phyloP scores from a whole-genome alignment of 2,113 vertebrate genomes.

The Blennius ocellaris region DNA sequence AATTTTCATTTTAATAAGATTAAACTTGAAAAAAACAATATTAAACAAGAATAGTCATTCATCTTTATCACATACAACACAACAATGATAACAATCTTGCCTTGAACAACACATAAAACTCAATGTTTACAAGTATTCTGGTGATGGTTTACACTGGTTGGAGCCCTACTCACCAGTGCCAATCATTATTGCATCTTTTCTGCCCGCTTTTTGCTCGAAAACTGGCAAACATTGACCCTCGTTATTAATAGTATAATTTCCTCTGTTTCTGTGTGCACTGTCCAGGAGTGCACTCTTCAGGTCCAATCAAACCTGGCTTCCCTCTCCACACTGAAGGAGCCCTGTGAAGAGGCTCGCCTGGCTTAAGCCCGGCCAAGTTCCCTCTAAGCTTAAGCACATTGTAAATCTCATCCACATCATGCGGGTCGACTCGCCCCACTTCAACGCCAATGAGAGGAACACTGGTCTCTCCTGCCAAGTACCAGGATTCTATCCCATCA shows the following conservation, averaged over 20 bases:
- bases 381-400: slow-evolving; percentile 48
- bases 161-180: too few species aligned
- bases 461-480: slow-evolving; percentile 87
- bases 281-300: slow-evolving; percentile 85
- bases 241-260: background rate
- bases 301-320: slow-evolving; percentile 88
- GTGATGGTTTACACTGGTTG: too few species aligned
- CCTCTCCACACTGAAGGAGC: slow-evolving; percentile 84
- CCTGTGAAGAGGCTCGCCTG: background rate
- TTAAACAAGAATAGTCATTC: too few species aligned
- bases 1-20: too few species aligned
- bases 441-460: slow-evolving; percentile 86
- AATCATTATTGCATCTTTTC: background rate
- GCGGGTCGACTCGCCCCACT: slow-evolving; percentile 87
- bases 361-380: background rate
- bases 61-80: too few species aligned
- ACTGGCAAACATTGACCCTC: background rate
- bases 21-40: too few species aligned
- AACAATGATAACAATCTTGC: too few species aligned
- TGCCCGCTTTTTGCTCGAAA: background rate
- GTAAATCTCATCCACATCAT: slow-evolving; percentile 87
- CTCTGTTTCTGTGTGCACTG: background rate
- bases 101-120: too few species aligned
- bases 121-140: too few species aligned
- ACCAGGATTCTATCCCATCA: background rate